Conservation (phyloP, 2,888 invertebrate genomes). For the Spodoptera exigua region DNA sequence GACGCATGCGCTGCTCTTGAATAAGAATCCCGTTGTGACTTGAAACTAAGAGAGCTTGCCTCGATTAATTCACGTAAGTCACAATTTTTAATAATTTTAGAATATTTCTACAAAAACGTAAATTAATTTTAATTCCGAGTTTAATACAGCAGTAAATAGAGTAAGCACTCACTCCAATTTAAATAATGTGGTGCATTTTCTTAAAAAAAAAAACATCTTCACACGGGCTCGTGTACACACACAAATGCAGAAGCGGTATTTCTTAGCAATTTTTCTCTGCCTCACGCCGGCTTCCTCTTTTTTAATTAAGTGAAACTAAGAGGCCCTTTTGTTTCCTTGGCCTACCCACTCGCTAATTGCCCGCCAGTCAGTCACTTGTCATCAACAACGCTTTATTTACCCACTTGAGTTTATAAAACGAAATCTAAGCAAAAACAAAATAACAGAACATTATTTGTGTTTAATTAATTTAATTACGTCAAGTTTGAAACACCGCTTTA, state of each 20-base stretch:
- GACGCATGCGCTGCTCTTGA: no score
- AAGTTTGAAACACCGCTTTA: constrained; percentile 9
- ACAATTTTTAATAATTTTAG: no score
- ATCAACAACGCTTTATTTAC: constrained; percentile 77
- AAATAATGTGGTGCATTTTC: constrained; percentile 1
- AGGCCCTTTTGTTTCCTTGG: constrained; percentile 77
- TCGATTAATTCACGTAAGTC: no score
- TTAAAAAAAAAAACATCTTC: constrained; percentile 28
- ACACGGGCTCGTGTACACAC: constrained; percentile 26
- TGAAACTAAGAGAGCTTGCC: no score
- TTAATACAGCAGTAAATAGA: background rate
- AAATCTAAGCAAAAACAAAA: constrained; percentile 54
- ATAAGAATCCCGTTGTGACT: no score
- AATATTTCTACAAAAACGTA: no score
- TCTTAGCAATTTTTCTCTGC: constrained; percentile 71
- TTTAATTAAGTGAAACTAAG: constrained; percentile 86
- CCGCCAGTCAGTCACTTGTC: constrained; percentile 84
- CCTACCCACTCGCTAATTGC: constrained; percentile 78
- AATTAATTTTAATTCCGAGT: no score
- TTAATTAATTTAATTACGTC: constrained; percentile 32
- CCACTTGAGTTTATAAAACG: constrained; percentile 69
- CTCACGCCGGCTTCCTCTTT: constrained; percentile 70
- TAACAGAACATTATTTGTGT: constrained; percentile 43
- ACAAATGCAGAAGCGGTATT: constrained; percentile 50
- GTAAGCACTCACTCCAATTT: background rate